Evolutionary conservation across 53 echinoderm and acorn worm genomes (phyloP), one percentile per base, ranked within the genome.

Genomic region (Apostichopus leukothele): DNA sequence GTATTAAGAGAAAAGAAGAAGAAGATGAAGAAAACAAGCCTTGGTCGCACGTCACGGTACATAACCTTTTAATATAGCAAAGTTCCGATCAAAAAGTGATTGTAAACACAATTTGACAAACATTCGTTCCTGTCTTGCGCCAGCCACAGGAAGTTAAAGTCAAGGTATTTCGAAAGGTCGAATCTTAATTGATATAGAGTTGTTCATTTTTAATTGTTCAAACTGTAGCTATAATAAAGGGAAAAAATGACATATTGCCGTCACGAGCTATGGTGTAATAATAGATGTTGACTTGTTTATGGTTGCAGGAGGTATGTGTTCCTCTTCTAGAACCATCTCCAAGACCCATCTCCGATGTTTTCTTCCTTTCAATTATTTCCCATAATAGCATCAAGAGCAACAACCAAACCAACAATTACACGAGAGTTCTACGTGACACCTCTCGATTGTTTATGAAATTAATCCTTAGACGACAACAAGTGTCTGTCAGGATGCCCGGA

Each of bases 71-170:
- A 39, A 39, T 39, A 39, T 39, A 39, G 39, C 39, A 39, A 63
- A 63, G 63, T 63, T 63, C 63, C 63, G 63, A 63, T 63, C 63
- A 63, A 63, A 63, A 63, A 63, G 63, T 63, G 63, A 63, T 63
- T 63, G 63, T 63, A 63, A 63, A 63, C 63, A 63, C 8, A 63
- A 16, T 63, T 63, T 63, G 63, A 63, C 63, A 63, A 63, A 63
- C 63, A 63, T 63, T 63, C 63, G 63, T 63, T 63, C 63, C 63
- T 3, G 3, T 63, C 12, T 63, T 63, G 63, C 13, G 63, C 63
- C 12, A 16, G 11, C 63, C 16, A 13, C 63, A 63, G 63, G 63
- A 63, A 63, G 63, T 63, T 63, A 63, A 63, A 63, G 63, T 63
- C 63, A 63, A 63, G 63, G 63, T 63, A 63, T 63, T 63, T 63